These are phyloP conservation scores for Tetragnatha montana DNA, from an alignment of 2,888 invertebrate species.

Conservation along the genomic window DNA sequence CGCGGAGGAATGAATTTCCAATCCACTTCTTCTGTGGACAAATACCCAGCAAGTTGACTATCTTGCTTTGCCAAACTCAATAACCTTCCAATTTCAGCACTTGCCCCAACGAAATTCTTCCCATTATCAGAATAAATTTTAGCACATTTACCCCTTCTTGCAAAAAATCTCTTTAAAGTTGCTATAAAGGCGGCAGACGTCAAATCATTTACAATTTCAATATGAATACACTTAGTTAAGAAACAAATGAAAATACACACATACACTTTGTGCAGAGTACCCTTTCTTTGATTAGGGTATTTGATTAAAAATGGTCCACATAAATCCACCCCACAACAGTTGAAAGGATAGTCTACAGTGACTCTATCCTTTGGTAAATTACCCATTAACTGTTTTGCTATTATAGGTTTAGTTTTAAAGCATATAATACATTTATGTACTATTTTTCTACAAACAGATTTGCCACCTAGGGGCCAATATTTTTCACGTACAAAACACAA, in stretches of 20 bases:
- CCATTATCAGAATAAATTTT: constrained; percentile 16
- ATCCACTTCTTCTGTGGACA: no score
- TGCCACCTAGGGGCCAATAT: constrained; percentile 14
- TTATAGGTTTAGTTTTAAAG: constrained; percentile 18
- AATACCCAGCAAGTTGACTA: no score
- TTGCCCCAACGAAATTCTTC: not conserved
- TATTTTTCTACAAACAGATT: not conserved
- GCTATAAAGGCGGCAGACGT: constrained; percentile 18
- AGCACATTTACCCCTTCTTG: constrained; percentile 7
- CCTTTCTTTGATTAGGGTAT: constrained; percentile 14
- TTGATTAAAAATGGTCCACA: constrained; percentile 16
- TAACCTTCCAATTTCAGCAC: not conserved
- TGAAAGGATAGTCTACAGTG: not conserved
- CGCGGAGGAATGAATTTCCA: constrained; percentile 51
- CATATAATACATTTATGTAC: constrained; percentile 16
- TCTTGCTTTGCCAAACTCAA: not conserved
- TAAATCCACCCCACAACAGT: not conserved
- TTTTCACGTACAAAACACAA: not conserved
- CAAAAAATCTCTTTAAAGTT: constrained; percentile 15
- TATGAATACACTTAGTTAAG: constrained; percentile 1
- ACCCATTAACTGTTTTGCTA: not conserved
- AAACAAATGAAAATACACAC: constrained; percentile 28
- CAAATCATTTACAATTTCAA: constrained; percentile 25
- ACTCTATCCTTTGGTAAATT: constrained; percentile 20
- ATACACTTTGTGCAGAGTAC: constrained; percentile 3